A percentile compares a stretch with the other conserved stretches of the same genome.
Evolutionary conservation across 2,888 invertebrate genomes (phyloP).

Genomic region (Chorisops tibialis): DNA sequence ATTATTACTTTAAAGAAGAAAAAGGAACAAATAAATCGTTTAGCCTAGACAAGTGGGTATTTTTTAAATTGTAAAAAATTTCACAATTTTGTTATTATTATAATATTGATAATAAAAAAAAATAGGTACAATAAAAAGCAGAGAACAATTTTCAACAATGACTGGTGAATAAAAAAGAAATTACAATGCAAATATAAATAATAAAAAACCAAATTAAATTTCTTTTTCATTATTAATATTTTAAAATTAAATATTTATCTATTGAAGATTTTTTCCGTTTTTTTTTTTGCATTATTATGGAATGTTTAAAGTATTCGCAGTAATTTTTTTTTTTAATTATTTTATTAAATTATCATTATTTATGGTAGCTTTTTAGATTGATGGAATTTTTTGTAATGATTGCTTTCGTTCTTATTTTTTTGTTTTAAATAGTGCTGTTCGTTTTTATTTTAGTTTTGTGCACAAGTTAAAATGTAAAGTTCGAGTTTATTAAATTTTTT

Average conservation of each 20-base stretch:
- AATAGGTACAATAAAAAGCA: slow-evolving; percentile 2
- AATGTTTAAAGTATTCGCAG: slow-evolving; percentile 17
- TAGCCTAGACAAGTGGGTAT: too few species aligned
- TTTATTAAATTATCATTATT: slow-evolving; percentile 9
- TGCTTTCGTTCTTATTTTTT: too few species aligned
- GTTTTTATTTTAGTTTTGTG: too few species aligned
- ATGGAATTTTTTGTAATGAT: neutral
- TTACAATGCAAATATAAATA: neutral
- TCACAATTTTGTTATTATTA: too few species aligned
- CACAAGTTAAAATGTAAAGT: too few species aligned
- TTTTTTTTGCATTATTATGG: slow-evolving; percentile 3
- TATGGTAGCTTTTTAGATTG: slow-evolving; percentile 1
- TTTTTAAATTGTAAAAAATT: too few species aligned
- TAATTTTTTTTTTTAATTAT: neutral
- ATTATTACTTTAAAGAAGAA: too few species aligned
- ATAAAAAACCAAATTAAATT: neutral
- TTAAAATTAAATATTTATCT: too few species aligned
- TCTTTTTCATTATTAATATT: neutral
- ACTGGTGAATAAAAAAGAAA: slow-evolving; percentile 15
- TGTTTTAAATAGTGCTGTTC: too few species aligned
- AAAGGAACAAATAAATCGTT: too few species aligned
- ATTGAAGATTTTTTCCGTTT: neutral
- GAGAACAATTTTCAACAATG: neutral
- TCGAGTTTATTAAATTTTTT: too few species aligned
- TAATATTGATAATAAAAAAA: neutral